Evolutionary conservation across 2,888 invertebrate species (phyloP).

Genomic region (Xanthorhoe spadicearia): DNA sequence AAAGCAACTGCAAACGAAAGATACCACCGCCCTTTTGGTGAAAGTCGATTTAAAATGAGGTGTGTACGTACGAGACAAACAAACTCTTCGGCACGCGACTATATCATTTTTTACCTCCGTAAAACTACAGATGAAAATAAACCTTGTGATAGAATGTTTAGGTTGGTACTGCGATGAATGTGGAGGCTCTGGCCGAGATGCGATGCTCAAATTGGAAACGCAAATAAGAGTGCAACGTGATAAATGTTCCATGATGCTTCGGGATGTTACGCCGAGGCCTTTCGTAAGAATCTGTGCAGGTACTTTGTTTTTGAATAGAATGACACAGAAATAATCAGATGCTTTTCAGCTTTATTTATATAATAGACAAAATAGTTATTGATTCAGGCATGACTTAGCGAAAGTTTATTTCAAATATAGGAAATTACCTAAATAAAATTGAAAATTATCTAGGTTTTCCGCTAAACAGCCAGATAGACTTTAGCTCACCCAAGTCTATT

Average conservation of each 20-base stretch:
- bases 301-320: background rate
- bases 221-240: slow-evolving; percentile 59
- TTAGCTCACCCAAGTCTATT: too few relatives aligned
- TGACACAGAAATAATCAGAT: too few relatives aligned
- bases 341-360: too few relatives aligned
- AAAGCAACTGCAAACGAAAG: slow-evolving; percentile 40
- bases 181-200: slow-evolving; percentile 48
- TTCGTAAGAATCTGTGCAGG: slow-evolving; percentile 30
- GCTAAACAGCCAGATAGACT: too few relatives aligned
- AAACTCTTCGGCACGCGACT: slow-evolving; percentile 64
- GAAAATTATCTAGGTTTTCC: too few relatives aligned
- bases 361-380: too few relatives aligned
- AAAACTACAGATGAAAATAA: slow-evolving; percentile 48
- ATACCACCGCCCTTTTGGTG: slow-evolving; percentile 72
- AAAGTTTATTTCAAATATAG: too few relatives aligned
- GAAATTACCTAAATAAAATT: too few relatives aligned
- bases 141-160: slow-evolving; percentile 48
- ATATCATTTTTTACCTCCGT: slow-evolving; percentile 55
- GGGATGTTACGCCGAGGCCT: slow-evolving; percentile 45
- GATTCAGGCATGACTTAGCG: too few relatives aligned
- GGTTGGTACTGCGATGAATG: slow-evolving; percentile 50
- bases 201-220: slow-evolving; percentile 59
- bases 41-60: slow-evolving; percentile 76
- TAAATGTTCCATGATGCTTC: slow-evolving; percentile 55
- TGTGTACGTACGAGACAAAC: slow-evolving; percentile 64